These are phyloP conservation scores for Metridium senile DNA, from an alignment of 92 coral and sea anemone genomes.

Conservation along the genomic window DNA sequence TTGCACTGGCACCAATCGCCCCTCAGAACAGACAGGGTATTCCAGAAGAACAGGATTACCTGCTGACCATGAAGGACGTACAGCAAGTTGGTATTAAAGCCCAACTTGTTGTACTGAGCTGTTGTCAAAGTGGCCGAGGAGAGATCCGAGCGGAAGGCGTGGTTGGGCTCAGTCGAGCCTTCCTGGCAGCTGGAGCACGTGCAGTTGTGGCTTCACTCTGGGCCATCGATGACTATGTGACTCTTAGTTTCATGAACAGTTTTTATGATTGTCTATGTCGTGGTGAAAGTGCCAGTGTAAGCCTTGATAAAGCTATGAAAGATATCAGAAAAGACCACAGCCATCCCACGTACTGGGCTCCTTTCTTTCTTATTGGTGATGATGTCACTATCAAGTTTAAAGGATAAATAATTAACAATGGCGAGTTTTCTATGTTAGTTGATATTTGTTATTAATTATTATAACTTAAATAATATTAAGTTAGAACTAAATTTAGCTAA, in stretches of 20 bases:
- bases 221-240: slow-evolving; percentile 1
- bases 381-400: background rate
- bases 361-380: slow-evolving; percentile 7
- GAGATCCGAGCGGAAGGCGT: background rate
- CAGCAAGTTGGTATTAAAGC: slow-evolving; percentile 15
- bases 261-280: background rate
- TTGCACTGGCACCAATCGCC: background rate
- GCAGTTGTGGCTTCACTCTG: slow-evolving; percentile 7
- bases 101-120: slow-evolving; percentile 3
- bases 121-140: slow-evolving; percentile 8
- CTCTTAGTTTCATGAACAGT: background rate
- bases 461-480: no score
- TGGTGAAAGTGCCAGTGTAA: background rate
- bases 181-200: slow-evolving; percentile 4
- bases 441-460: no score
- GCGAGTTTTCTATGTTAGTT: no score
- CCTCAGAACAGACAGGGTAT: background rate
- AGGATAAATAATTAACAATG: background rate
- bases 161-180: background rate
- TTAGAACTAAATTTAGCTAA: no score
- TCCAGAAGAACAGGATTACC: slow-evolving; percentile 19
- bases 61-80: slow-evolving; percentile 20
- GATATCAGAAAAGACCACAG: background rate
- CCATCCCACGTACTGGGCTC: background rate
- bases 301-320: background rate